These are phyloP conservation scores for Nesogale talazaci DNA, from an alignment of 2,113 vertebrate genomes.

Conservation along the genomic window DNA sequence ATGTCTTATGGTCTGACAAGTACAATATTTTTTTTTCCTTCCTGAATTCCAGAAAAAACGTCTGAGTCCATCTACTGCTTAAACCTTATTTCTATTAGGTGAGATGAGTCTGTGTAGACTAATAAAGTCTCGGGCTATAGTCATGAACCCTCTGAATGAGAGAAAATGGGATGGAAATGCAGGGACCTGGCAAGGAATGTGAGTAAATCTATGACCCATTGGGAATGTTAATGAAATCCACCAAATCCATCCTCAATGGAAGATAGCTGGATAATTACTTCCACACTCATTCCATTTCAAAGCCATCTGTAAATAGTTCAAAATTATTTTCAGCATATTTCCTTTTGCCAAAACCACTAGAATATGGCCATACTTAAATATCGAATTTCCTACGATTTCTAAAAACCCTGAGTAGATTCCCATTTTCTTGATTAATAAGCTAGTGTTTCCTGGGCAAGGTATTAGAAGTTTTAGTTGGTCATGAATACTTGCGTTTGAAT, in stretches of 20 bases:
- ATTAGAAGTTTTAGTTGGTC: neutral
- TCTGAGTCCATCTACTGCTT: neutral
- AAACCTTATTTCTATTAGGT: neutral
- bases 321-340: slow-evolving; percentile 13
- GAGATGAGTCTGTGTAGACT: neutral
- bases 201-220: neutral
- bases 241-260: neutral
- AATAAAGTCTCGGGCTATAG: neutral
- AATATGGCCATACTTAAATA: neutral
- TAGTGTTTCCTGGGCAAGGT: neutral
- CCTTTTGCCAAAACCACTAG: neutral
- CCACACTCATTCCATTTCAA: neutral
- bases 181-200: neutral
- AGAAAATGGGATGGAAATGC: neutral
- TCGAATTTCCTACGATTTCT: neutral
- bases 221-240: neutral
- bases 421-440: neutral
- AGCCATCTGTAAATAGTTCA: neutral
- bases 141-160: neutral
- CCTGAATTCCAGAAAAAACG: slow-evolving; percentile 15
- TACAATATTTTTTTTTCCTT: neutral
- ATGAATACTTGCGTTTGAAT: neutral
- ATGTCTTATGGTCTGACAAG: too few species aligned
- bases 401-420: neutral
- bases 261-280: neutral